Evolutionary conservation across 2,113 vertebrate species (phyloP), one percentile per base, ranked within the genome.

Genomic region (Atractosteus spatula): DNA sequence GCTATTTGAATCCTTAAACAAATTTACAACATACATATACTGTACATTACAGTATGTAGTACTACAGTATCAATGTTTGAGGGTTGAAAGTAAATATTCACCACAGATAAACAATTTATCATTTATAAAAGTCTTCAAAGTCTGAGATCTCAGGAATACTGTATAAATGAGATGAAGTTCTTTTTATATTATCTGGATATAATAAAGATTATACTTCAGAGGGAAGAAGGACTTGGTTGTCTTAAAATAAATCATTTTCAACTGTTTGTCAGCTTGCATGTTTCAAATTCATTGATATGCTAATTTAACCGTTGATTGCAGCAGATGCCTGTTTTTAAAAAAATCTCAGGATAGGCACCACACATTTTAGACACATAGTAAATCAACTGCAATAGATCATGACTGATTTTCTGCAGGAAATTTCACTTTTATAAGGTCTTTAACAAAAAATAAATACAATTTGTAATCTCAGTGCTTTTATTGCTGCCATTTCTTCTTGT

Each of bases 151-250:
- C 57, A 6, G 57, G 12, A 13, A 59, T 59, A 59, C 12, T 3
- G 4, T 59, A 13, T 59, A 14, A 87, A 88, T 89, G 88, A 91
- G 86, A 88, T 85, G 76, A 84, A 78, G 76, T 77, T 88, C 78
- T 83, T 81, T 88, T 89, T 90, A 13, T 59, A 81, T 84, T 83
- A 75, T 73, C 84, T 74, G 81, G 90, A 90, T 89, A 88, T 87
- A 89, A 89, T 88, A 84, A 88, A 87, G 74, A 78, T 90, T 87
- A 83, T 90, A 82, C 89, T 91, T 90, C 77, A 90, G 47, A 51
- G 47, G 47, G 10, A 51, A 51, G 47, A 51, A 10, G 47, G 84
- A 87, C 85, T 85, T 82, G 80, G 77, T 87, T 78, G 71, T 84
- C 87, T 89, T 90, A 82, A 85, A 86, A 89, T 11, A 13, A 13